Evolutionary conservation across 1,140 invertebrate species (phyloP), one percentile per base, ranked within the genome.

Genomic region (Drosophila seguyi): DNA sequence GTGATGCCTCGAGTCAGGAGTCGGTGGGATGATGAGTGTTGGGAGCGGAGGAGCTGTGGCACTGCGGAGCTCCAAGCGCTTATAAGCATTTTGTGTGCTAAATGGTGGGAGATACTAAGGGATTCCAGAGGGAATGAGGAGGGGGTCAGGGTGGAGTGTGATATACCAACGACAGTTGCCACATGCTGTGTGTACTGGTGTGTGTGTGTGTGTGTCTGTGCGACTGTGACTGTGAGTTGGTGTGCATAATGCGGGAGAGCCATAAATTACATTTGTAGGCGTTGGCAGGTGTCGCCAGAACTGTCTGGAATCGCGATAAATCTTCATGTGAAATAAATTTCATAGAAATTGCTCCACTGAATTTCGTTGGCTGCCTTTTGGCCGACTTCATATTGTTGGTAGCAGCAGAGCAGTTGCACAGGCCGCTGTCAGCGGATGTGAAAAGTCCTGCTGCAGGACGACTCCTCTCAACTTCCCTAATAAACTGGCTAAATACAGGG

Each of bases 311-410:
- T 92, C 91, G 91, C 91, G 91, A 92, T 92, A 92, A 92, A 92
- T 92, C 91, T 92, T 92, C 91, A 92, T 92, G 88, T 88, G 90
- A 92, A 92, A 92, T 92, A 92, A 92, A 92, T 92, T 92, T 92
- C 88, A 91, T 92, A 92, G 91, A 91, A 92, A 92, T 92, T 92
- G 91, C 91, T 92, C 83, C 87, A 92, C 83, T 91, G 91, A 92
- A 92, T 92, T 92, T 90, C 78, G 84, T 88, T 87, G 69, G 83
- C 71, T 88, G 84, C 84, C 84, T 87, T 80, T 87, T 80, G 63
- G 74, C 72, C 62, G 72, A 85, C 71, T 91, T 84, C 50, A 66
- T 76, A 47, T 58, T 74, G 48, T 47, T 57, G 60, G 53, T 47
- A 66, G 56, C 45, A 55, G 31, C 44, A 48, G 63, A 11, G 10